Percentiles rank a stretch among this genome's conserved stretches.
phyloP scores from a whole-genome alignment of 1,140 invertebrate species.

The Pseudomyrmex concolor region DNA sequence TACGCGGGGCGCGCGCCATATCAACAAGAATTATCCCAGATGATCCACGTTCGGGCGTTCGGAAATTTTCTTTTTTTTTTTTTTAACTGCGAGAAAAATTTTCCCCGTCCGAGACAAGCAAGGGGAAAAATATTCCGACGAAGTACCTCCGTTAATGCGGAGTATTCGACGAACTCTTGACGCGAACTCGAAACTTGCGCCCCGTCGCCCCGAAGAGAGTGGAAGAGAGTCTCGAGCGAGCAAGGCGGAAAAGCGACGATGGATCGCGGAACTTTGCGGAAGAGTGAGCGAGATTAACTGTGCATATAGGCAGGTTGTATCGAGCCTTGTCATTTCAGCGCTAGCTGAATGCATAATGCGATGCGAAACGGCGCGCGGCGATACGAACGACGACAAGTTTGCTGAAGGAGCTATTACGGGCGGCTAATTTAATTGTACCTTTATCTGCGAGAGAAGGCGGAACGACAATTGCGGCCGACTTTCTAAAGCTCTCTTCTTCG shows the following conservation, averaged over 20 bases:
- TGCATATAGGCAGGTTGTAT: background rate
- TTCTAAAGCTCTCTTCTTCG: conserved; percentile 18
- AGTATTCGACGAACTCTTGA: background rate
- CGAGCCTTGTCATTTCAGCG: background rate
- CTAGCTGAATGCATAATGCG: conserved; percentile 49
- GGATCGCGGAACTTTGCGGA: conserved; percentile 43
- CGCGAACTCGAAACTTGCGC: conserved; percentile 31
- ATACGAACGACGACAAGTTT: conserved; percentile 43
- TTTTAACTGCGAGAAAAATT: background rate
- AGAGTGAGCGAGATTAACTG: conserved; percentile 57
- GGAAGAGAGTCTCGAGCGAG: background rate
- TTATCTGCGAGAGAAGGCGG: conserved; percentile 31
- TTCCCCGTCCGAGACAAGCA: background rate
- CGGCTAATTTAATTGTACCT: conserved; percentile 63
- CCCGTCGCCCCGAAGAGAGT: background rate
- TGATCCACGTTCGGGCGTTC: background rate
- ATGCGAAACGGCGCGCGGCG: background rate
- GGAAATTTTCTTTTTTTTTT: conserved; percentile 12
- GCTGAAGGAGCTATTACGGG: conserved; percentile 32
- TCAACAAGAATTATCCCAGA: conserved; percentile 28
- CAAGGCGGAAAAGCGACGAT: conserved; percentile 4
- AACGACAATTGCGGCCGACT: conserved; percentile 43
- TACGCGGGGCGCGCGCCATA: background rate
- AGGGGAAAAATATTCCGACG: too few relatives aligned
- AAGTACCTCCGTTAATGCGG: too few relatives aligned